phyloP scores from a whole-genome alignment of 2,888 invertebrate species.

The Lepidocyrtoides sp. region DNA sequence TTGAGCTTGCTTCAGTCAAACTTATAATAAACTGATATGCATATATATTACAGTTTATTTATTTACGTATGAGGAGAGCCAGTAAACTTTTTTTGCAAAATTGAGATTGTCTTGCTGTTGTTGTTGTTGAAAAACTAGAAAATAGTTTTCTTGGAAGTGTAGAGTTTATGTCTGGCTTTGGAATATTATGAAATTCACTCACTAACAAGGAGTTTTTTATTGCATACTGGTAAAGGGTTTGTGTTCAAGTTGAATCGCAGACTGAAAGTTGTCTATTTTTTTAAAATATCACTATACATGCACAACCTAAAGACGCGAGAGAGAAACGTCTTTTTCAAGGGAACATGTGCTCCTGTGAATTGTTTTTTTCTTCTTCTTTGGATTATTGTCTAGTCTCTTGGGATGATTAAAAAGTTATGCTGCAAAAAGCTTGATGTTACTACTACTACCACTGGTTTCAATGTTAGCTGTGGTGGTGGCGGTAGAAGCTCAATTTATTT shows the following conservation, averaged over 20 bases:
- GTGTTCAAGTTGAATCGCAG: neutral
- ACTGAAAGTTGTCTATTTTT: conserved; percentile 29
- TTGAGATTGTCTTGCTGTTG: conserved; percentile 47
- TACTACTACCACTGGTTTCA: neutral
- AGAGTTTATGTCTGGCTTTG: neutral
- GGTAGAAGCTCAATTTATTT: neutral
- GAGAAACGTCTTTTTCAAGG: conserved; percentile 25
- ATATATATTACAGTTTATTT: conserved; percentile 59
- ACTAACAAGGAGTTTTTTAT: conserved; percentile 37
- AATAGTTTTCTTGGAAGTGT: conserved; percentile 45
- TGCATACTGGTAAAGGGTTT: neutral
- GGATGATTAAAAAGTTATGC: conserved; percentile 62
- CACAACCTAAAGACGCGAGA: neutral
- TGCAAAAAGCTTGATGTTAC: neutral
- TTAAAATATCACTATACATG: neutral
- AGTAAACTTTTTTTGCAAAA: conserved; percentile 57
- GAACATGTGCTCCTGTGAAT: conserved; percentile 50
- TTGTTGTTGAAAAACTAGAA: conserved; percentile 37
- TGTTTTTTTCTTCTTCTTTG: conserved; percentile 44
- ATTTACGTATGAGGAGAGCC: conserved; percentile 1
- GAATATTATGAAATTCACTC: neutral
- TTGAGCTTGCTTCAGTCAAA: conserved; percentile 56
- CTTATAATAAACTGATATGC: conserved; percentile 54
- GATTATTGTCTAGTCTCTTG: conserved; percentile 60
- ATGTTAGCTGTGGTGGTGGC: neutral